phyloP scores from a whole-genome alignment of 2,113 vertebrate genomes.

The Chinchilla lanigera region DNA sequence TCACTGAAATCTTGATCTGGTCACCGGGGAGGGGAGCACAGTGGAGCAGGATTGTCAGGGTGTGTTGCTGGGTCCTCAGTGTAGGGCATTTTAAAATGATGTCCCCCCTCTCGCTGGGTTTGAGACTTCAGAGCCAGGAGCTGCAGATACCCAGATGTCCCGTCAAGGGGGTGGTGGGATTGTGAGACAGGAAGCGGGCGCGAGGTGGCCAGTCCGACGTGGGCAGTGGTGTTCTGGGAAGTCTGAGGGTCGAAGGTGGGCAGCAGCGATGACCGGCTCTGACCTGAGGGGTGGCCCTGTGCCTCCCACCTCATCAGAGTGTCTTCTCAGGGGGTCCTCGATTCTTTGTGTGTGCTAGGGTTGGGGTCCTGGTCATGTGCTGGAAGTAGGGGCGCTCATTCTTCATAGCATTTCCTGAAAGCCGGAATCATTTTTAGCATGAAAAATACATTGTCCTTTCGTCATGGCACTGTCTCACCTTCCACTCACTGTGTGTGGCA shows the following conservation, averaged over 20 bases:
- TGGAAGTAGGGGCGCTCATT: not conserved
- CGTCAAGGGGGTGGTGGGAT: too few species aligned
- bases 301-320: too few species aligned
- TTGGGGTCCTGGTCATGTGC: not conserved
- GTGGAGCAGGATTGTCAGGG: not conserved
- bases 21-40: not conserved
- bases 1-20: not conserved
- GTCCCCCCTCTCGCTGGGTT: not conserved
- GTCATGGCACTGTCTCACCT: rapidly evolving
- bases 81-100: too few species aligned
- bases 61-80: not conserved
- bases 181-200: too few species aligned
- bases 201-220: not conserved
- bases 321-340: rapidly evolving
- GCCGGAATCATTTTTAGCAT: rapidly evolving
- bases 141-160: too few species aligned
- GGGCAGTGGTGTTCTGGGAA: not conserved
- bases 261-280: not conserved
- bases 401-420: rapidly evolving
- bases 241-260: not conserved
- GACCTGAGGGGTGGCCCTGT: not conserved
- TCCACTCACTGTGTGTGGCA: not conserved
- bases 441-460: rapidly evolving
- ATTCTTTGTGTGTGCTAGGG: not conserved
- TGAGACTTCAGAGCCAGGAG: not conserved